A percentile compares a stretch with the other conserved stretches of the same genome.
Evolutionary conservation across 2,888 invertebrate species (phyloP).

Genomic region (Pteria penguin): DNA sequence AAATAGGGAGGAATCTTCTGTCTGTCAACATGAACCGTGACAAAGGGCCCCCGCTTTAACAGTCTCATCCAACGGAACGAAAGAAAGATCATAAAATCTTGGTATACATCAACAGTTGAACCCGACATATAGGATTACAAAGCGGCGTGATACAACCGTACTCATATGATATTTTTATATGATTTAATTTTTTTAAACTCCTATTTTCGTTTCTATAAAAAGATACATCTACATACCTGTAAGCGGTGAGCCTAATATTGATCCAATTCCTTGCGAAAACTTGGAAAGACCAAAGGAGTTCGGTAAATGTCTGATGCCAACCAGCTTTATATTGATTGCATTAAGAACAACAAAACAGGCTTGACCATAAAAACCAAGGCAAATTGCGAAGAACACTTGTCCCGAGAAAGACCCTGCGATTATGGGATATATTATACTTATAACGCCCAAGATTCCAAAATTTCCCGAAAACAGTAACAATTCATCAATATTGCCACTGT

Average conservation of each 20-base stretch:
- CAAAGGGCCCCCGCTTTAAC: too few species aligned
- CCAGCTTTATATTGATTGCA: slow-evolving; percentile 48
- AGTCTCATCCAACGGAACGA: too few species aligned
- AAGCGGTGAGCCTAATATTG: slow-evolving; percentile 53
- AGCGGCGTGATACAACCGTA: too few species aligned
- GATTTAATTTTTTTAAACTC: too few species aligned
- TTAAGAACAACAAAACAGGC: slow-evolving; percentile 58
- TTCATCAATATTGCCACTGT: slow-evolving; percentile 52
- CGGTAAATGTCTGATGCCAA: slow-evolving; percentile 48
- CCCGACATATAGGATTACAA: too few species aligned
- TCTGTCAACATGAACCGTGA: too few species aligned
- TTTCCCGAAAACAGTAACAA: slow-evolving; percentile 50
- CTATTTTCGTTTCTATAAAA: too few species aligned
- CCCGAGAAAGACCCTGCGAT: slow-evolving; percentile 48
- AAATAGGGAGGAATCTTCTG: too few species aligned
- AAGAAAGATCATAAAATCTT: too few species aligned
- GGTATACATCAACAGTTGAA: too few species aligned
- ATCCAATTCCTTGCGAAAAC: slow-evolving; percentile 49
- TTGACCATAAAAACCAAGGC: slow-evolving; percentile 55
- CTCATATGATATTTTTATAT: too few species aligned
- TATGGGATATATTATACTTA: slow-evolving; percentile 51
- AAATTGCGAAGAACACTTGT: slow-evolving; percentile 47
- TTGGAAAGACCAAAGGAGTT: slow-evolving; percentile 54
- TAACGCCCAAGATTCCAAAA: slow-evolving; percentile 49
- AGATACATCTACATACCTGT: too few species aligned